A percentile compares a stretch with the other conserved stretches of the same genome.
Conservation (phyloP, 2,113 vertebrate species). For the Clarias batrachus region DNA sequence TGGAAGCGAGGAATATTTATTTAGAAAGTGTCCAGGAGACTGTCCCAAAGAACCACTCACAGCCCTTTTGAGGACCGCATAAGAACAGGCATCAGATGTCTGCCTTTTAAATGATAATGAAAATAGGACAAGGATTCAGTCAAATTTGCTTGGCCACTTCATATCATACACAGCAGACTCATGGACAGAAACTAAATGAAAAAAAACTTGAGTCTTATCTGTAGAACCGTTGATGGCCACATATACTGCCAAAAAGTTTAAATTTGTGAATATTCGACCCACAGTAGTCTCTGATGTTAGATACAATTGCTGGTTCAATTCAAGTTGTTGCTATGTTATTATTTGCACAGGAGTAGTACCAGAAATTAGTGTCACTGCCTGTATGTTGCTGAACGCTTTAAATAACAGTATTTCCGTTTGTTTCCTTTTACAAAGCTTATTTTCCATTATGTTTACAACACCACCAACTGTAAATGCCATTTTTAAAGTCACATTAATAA, state of each 20-base stretch:
- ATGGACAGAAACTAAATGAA: constrained; percentile 76
- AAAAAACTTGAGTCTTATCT: constrained; percentile 78
- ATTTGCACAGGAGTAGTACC: constrained; percentile 99
- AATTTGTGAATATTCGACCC: constrained; percentile 98
- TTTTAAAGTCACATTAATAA: constrained; percentile 81
- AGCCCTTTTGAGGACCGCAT: constrained; percentile 87
- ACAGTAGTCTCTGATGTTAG: constrained; percentile 96
- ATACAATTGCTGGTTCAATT: constrained; percentile 99
- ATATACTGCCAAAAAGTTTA: constrained; percentile 99
- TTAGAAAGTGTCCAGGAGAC: constrained; percentile 92
- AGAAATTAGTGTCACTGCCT: constrained; percentile 97
- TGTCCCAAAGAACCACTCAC: constrained; percentile 92
- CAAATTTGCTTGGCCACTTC: constrained; percentile 66
- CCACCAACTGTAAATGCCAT: constrained; percentile 99
- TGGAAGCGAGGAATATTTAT: constrained; percentile 97
- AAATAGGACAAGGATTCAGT: constrained; percentile 66
- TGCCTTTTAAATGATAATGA: constrained; percentile 74
- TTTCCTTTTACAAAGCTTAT: constrained; percentile 48
- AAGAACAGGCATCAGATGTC: constrained; percentile 76
- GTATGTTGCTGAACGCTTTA: constrained; percentile 89
- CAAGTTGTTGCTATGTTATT: constrained; percentile 98
- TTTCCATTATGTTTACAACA: constrained; percentile 75
- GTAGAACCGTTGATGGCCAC: constrained; percentile 92
- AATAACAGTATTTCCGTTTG: constrained; percentile 78
- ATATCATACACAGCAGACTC: constrained; percentile 83